phyloP scores from a whole-genome alignment of 2,113 vertebrate species.

The Desmodus rotundus region DNA sequence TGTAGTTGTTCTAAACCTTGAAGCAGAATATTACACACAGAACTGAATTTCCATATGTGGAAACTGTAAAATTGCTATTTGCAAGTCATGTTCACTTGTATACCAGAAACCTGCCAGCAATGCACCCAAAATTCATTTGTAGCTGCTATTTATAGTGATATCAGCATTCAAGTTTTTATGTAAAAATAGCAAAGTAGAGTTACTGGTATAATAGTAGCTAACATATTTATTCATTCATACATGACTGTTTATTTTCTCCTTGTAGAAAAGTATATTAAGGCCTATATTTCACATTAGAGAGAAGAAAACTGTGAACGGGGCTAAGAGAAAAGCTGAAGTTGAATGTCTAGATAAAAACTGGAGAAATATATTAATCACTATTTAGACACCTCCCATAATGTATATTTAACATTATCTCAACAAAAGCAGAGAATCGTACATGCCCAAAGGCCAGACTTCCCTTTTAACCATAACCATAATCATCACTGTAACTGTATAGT shows the following conservation, averaged over 20 bases:
- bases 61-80: conserved; percentile 84
- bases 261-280: conserved; percentile 43
- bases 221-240: conserved; percentile 62
- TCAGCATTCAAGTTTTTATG: conserved; percentile 74
- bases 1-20: conserved; percentile 78
- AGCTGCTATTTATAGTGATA: conserved; percentile 80
- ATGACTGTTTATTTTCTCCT: conserved; percentile 57
- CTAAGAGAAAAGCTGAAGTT: neutral
- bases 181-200: conserved; percentile 73
- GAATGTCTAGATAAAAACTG: neutral
- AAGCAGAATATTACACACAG: conserved; percentile 80
- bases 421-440: neutral
- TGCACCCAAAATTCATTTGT: conserved; percentile 82
- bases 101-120: conserved; percentile 80
- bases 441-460: neutral
- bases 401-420: neutral
- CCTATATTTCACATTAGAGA: conserved; percentile 24
- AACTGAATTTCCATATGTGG: conserved; percentile 82
- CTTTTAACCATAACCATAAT: neutral
- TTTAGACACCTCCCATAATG: neutral
- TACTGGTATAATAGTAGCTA: conserved; percentile 65
- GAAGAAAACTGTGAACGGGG: neutral
- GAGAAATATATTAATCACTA: neutral
- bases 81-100: conserved; percentile 84
- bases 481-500: neutral